These are phyloP conservation scores for Semnornis frantzii DNA, from an alignment of 2,113 vertebrate genomes.

Conservation along the genomic window DNA sequence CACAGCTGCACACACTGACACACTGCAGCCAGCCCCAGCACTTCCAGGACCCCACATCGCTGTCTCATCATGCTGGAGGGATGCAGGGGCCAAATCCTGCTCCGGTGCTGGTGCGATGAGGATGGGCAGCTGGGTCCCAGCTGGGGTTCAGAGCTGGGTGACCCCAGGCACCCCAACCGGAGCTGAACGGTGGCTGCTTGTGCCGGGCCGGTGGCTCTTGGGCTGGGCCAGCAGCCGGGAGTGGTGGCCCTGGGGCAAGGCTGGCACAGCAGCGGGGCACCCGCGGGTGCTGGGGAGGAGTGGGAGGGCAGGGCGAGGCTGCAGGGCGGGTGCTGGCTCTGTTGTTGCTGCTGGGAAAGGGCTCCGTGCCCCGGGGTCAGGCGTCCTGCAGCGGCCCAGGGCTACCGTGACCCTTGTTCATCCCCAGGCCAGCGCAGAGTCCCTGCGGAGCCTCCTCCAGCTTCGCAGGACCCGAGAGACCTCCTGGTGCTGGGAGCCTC, in stretches of 20 bases:
- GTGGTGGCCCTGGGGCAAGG: background rate
- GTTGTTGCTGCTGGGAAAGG: constrained; percentile 63
- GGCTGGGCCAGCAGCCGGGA: background rate
- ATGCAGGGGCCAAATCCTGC: no score
- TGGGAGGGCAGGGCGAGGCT: background rate
- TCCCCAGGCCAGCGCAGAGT: background rate
- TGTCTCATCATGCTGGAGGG: no score
- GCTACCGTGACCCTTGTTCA: background rate
- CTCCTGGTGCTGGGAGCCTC: background rate
- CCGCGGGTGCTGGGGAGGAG: background rate
- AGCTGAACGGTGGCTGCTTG: background rate
- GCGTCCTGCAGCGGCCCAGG: background rate
- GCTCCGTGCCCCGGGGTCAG: constrained; percentile 10
- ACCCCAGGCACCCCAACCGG: background rate
- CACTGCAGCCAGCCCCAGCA: no score
- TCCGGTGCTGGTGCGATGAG: no score
- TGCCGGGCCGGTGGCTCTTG: background rate
- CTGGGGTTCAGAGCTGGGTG: background rate
- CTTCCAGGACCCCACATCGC: no score
- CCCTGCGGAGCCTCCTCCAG: background rate
- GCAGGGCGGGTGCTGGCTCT: constrained; percentile 36
- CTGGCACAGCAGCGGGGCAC: background rate
- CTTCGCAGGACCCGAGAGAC: accelerated
- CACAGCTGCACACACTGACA: no score
- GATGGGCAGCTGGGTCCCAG: no score